Conservation (phyloP, 2,797 vertebrate genomes). For the Chaetophractus vellerosus region DNA sequence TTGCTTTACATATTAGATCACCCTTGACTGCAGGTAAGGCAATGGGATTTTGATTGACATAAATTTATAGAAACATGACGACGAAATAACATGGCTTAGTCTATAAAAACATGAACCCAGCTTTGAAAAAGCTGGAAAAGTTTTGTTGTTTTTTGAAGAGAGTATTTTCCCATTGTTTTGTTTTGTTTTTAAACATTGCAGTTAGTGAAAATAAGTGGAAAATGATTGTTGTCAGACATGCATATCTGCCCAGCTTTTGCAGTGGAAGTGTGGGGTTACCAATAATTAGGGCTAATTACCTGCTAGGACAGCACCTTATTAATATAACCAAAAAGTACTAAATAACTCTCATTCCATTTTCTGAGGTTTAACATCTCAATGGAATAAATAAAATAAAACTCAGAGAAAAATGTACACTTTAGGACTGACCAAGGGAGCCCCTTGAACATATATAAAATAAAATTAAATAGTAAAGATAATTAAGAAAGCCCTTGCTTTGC, state of each 20-base stretch:
- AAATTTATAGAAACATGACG: slow-evolving; percentile 23
- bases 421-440: background rate
- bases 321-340: background rate
- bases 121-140: too few species aligned
- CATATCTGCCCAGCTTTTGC: background rate
- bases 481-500: slow-evolving; percentile 5
- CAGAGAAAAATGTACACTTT: background rate
- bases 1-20: slow-evolving; percentile 30
- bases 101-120: too few species aligned
- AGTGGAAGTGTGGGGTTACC: background rate
- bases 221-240: background rate
- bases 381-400: background rate
- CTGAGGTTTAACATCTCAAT: background rate
- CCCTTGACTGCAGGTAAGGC: background rate
- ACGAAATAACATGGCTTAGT: too few species aligned
- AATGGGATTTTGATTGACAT: background rate
- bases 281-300: background rate
- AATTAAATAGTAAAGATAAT: background rate
- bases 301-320: background rate
- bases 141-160: background rate
- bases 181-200: background rate
- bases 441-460: background rate
- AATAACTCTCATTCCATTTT: background rate
- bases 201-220: slow-evolving; percentile 3
- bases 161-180: background rate